Evolutionary conservation across 2,888 invertebrate species (phyloP).

Genomic region (Timandra comae): DNA sequence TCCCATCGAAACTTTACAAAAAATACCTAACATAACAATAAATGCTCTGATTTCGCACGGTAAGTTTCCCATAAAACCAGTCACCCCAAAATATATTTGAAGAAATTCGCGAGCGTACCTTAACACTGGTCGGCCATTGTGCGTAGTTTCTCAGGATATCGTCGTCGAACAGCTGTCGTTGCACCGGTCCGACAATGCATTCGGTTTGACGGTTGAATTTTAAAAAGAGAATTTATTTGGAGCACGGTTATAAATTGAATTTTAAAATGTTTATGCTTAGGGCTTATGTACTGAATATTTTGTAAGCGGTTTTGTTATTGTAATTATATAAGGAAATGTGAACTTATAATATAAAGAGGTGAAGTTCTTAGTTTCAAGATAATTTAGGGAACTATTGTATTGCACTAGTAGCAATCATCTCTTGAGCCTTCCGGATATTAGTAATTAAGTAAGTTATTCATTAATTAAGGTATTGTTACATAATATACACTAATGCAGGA

Average conservation of each 20-base stretch:
- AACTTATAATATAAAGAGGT: not conserved
- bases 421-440: no score
- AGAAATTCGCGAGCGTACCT: not conserved
- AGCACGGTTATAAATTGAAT: conserved; percentile 18
- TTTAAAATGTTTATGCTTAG: conserved; percentile 12
- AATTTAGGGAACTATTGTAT: not conserved
- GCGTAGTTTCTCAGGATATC: conserved; percentile 36
- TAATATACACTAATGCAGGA: no score
- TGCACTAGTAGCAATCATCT: no score
- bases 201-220: conserved; percentile 38
- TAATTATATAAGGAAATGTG: no score
- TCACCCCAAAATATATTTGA: not conserved
- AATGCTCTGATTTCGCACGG: not conserved
- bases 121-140: conserved; percentile 1
- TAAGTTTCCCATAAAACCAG: not conserved
- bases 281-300: no score
- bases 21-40: no score
- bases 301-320: no score
- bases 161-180: conserved; percentile 43
- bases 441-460: no score
- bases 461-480: no score
- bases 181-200: conserved; percentile 44
- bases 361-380: not conserved
- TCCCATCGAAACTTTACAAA: no score
- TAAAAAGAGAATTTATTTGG: conserved; percentile 28